Conservation (phyloP, 2,888 invertebrate species). For the Polymixis lichenea region DNA sequence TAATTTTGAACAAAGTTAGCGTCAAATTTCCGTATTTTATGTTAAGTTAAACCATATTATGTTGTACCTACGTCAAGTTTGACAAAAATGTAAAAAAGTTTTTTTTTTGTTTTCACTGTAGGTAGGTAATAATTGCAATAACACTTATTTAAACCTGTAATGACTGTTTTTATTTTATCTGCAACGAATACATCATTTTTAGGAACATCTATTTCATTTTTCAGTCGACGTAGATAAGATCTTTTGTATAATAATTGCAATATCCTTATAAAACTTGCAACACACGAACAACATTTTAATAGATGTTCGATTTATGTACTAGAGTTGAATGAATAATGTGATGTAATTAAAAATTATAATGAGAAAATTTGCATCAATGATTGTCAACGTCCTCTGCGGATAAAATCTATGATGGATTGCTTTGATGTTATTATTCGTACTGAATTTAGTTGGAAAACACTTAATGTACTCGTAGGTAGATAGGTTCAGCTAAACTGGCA, state of each 20-base stretch:
- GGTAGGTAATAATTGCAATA: not conserved
- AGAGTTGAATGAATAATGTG: conserved; percentile 44
- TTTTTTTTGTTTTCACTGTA: rapidly evolving
- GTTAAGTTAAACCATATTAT: not conserved
- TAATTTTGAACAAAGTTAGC: too few relatives aligned
- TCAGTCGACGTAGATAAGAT: conserved; percentile 28
- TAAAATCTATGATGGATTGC: conserved; percentile 38
- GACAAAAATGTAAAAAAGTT: not conserved
- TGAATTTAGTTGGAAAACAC: not conserved
- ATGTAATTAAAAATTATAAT: conserved; percentile 62
- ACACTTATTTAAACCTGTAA: not conserved
- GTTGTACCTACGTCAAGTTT: not conserved
- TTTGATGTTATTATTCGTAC: conserved; percentile 15
- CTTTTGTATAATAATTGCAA: conserved; percentile 25
- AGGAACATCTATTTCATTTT: conserved; percentile 13
- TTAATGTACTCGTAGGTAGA: not conserved
- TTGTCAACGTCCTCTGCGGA: conserved; percentile 47
- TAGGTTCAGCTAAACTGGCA: too few relatives aligned
- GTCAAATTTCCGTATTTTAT: too few relatives aligned
- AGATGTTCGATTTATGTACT: conserved; percentile 40
- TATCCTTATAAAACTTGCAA: conserved; percentile 18
- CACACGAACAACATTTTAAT: conserved; percentile 18
- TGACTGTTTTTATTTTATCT: conserved; percentile 10
- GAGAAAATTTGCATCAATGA: conserved; percentile 56
- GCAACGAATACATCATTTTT: not conserved